Conservation (phyloP, 2,797 vertebrate genomes). For the Ceryle rudis region DNA sequence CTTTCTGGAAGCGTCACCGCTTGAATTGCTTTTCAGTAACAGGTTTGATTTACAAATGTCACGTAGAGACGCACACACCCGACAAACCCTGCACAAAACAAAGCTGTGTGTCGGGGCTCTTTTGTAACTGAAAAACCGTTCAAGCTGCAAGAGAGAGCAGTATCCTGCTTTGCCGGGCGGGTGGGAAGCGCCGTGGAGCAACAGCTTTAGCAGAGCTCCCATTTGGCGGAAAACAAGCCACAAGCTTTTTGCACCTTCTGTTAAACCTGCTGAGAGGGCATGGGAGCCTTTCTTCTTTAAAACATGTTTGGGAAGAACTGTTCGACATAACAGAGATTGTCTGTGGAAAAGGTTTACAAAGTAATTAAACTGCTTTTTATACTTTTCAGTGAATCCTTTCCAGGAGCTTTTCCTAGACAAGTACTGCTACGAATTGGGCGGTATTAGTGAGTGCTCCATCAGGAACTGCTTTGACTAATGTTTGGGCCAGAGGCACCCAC, state of each 20-base stretch:
- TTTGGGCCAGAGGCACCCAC: not conserved
- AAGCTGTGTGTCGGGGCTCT: not conserved
- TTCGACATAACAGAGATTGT: not conserved
- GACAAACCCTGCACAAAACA: not conserved
- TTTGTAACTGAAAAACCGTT: not conserved
- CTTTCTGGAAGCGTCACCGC: not conserved
- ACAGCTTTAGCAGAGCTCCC: not conserved
- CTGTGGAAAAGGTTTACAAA: not conserved
- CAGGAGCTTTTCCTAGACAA: not conserved
- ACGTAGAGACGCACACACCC: rapidly evolving
- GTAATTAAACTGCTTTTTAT: not conserved
- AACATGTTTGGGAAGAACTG: not conserved
- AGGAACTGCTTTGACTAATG: not conserved
- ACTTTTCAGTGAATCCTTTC: not conserved
- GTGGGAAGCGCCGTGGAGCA: not conserved
- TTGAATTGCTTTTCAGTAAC: not conserved
- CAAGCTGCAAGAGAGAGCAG: not conserved
- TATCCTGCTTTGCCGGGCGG: not conserved
- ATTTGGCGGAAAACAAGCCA: not conserved
- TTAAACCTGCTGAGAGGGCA: not conserved
- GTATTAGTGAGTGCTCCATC: not conserved
- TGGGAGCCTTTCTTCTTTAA: not conserved
- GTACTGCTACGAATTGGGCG: not conserved
- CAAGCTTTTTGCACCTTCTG: not conserved
- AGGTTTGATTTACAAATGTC: slow-evolving; percentile 33